These are phyloP conservation scores for Papilio aristodemus DNA, from an alignment of 1,140 invertebrate genomes.

Conservation along the genomic window DNA sequence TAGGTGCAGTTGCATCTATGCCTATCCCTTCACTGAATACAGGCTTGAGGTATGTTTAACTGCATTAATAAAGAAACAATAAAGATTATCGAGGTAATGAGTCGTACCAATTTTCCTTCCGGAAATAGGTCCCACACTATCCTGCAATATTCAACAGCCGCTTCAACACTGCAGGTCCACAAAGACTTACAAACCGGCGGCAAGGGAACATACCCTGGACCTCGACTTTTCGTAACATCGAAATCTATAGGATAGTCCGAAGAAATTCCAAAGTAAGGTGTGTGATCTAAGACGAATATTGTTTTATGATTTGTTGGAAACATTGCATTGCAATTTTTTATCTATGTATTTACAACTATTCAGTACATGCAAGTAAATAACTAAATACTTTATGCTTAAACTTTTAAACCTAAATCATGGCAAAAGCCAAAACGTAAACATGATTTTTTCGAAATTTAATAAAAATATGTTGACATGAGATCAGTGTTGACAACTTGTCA, in stretches of 20 bases:
- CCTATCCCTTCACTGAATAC: too few relatives aligned
- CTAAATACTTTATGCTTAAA: neutral
- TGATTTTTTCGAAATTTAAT: too few relatives aligned
- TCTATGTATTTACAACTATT: neutral
- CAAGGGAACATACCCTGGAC: slow-evolving; percentile 82
- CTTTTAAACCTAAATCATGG: neutral
- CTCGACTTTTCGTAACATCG: slow-evolving; percentile 89
- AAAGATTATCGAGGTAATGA: slow-evolving; percentile 1
- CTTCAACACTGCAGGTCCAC: slow-evolving; percentile 97
- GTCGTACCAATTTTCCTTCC: slow-evolving; percentile 89
- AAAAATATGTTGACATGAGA: too few relatives aligned
- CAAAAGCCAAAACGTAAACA: neutral
- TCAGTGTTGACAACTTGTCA: too few relatives aligned
- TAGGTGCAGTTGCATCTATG: too few relatives aligned
- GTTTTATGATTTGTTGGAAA: slow-evolving; percentile 92
- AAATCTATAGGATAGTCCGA: slow-evolving; percentile 93
- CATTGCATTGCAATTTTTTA: slow-evolving; percentile 46
- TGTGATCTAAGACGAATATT: slow-evolving; percentile 96
- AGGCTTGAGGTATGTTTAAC: too few relatives aligned
- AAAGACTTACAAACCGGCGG: slow-evolving; percentile 92
- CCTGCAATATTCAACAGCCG: slow-evolving; percentile 95
- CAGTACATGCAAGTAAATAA: neutral
- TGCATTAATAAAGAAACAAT: slow-evolving; percentile 3
- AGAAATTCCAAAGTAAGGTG: slow-evolving; percentile 92
- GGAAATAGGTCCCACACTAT: slow-evolving; percentile 98